Percentiles rank a stretch among this genome's conserved stretches.
Evolutionary conservation across 2,797 vertebrate species (phyloP).

Genomic region (Mormyrus hasselquistii): DNA sequence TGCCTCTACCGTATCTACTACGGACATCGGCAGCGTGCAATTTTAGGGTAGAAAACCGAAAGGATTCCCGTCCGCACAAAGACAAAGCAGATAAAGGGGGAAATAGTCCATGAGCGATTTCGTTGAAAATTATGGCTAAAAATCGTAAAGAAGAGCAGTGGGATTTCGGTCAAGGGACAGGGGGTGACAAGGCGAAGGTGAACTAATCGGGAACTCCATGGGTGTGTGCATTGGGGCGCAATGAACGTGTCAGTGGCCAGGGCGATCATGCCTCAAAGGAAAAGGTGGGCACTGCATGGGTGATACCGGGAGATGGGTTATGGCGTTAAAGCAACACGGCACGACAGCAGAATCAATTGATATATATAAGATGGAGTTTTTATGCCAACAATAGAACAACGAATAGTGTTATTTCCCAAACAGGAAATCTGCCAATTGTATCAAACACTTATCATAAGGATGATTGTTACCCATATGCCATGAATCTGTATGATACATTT

Average conservation of each 20-base stretch:
- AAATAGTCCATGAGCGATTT: constrained; percentile 18
- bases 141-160: not conserved
- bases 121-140: constrained; percentile 18
- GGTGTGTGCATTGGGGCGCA: constrained; percentile 2
- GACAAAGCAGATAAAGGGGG: not conserved
- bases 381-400: not conserved
- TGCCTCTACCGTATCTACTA: not conserved
- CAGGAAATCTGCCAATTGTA: not conserved
- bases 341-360: not conserved
- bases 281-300: not conserved
- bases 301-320: not conserved
- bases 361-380: not conserved
- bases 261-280: not conserved
- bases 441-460: not conserved
- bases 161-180: not conserved
- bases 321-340: not conserved
- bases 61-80: not conserved
- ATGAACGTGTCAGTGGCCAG: not conserved
- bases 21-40: not conserved
- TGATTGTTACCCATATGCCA: not conserved
- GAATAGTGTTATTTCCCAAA: not conserved
- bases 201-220: constrained; percentile 12
- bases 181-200: constrained; percentile 13
- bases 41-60: not conserved
- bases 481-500: not conserved